phyloP scores from a whole-genome alignment of 2,888 invertebrate species.

The Opisthograptis luteolata region DNA sequence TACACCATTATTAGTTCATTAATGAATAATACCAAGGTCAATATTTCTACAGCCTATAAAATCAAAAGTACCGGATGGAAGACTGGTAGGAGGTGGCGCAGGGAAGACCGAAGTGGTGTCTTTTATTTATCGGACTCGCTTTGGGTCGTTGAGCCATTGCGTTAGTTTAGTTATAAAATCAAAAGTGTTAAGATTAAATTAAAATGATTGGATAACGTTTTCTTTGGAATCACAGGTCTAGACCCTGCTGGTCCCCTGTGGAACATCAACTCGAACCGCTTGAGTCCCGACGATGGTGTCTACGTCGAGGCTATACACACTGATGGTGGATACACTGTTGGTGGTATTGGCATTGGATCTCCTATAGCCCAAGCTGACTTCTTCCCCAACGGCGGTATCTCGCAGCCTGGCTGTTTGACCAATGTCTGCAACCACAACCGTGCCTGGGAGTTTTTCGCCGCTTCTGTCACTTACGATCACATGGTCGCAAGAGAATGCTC shows the following conservation, averaged over 20 bases:
- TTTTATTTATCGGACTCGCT: too few relatives aligned
- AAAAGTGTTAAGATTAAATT: too few relatives aligned
- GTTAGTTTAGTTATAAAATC: too few relatives aligned
- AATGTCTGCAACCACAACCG: constrained; percentile 66
- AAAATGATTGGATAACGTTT: background rate
- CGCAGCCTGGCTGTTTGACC: constrained; percentile 64
- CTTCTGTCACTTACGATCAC: constrained; percentile 60
- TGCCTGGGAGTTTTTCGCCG: constrained; percentile 63
- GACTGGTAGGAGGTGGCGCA: too few relatives aligned
- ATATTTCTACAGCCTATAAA: too few relatives aligned
- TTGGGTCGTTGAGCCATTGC: too few relatives aligned
- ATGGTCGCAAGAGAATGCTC: constrained; percentile 55
- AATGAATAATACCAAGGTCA: too few relatives aligned
- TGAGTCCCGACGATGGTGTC: constrained; percentile 58
- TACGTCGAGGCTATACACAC: constrained; percentile 74
- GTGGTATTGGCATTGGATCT: constrained; percentile 72
- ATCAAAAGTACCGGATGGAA: too few relatives aligned
- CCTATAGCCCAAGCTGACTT: constrained; percentile 83
- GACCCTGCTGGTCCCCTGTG: constrained; percentile 70
- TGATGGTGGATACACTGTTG: constrained; percentile 70
- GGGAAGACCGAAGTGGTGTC: too few relatives aligned
- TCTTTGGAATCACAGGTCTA: constrained; percentile 48
- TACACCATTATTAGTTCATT: background rate
- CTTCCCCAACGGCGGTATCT: constrained; percentile 83
- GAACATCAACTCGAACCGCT: constrained; percentile 49